Evolutionary conservation across 2,113 vertebrate species (phyloP).

Genomic region (Falco punctatus): DNA sequence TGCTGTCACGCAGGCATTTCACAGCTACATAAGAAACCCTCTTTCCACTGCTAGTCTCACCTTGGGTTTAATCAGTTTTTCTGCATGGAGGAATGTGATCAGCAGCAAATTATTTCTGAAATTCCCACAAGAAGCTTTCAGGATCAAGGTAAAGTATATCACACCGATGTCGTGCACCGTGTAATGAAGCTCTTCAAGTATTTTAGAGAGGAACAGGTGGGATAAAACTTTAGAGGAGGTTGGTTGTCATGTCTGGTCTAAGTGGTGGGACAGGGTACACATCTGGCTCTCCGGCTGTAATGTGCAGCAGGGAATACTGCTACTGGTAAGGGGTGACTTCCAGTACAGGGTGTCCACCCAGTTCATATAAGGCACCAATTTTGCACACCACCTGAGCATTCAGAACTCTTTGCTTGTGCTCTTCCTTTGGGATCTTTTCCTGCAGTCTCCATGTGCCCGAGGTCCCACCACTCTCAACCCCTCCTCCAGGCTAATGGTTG

Average conservation of each 20-base stretch:
- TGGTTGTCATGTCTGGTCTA: neutral
- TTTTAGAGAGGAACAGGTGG: neutral
- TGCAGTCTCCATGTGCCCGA: neutral
- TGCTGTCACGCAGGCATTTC: neutral
- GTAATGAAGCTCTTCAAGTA: neutral
- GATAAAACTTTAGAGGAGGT: neutral
- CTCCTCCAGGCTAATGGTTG: neutral
- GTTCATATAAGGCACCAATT: neutral
- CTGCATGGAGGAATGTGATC: neutral
- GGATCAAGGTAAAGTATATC: neutral
- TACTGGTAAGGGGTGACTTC: neutral
- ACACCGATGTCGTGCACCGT: accelerated
- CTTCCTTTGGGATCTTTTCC: neutral
- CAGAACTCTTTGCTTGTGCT: neutral
- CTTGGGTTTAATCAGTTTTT: neutral
- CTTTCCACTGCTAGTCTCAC: neutral
- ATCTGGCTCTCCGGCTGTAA: neutral
- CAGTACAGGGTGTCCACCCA: accelerated
- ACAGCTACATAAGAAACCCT: neutral
- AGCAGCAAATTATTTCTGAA: neutral
- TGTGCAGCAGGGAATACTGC: neutral
- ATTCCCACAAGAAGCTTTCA: neutral
- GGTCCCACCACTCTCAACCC: accelerated
- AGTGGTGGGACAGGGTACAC: neutral
- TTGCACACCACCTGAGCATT: neutral